Conservation (phyloP, 2,888 invertebrate species). For the Drosophila anomalata region DNA sequence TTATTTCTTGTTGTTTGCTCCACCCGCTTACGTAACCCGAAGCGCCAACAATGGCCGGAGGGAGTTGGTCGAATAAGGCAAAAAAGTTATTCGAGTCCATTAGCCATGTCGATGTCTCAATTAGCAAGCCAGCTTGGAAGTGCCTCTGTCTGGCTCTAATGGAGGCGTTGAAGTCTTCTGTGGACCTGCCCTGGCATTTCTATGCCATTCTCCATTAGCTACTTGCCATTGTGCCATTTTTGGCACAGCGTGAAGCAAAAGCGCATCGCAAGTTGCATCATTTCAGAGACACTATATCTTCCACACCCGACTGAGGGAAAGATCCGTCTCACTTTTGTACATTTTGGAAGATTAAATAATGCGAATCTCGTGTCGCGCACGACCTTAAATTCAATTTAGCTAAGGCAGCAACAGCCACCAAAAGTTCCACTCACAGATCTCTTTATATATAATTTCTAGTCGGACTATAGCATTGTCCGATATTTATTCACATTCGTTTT, state of each 20-base stretch:
- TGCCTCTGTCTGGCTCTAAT: slow-evolving; percentile 62
- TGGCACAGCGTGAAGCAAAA: slow-evolving; percentile 57
- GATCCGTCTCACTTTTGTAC: slow-evolving; percentile 24
- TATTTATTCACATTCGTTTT: slow-evolving; percentile 63
- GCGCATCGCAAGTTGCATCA: slow-evolving; percentile 66
- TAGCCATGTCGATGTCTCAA: slow-evolving; percentile 58
- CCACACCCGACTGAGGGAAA: not conserved
- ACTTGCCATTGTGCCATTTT: slow-evolving; percentile 63
- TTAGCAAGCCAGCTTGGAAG: slow-evolving; percentile 51
- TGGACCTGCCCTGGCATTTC: slow-evolving; percentile 18
- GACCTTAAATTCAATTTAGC: slow-evolving; percentile 80
- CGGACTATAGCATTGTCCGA: slow-evolving; percentile 6
- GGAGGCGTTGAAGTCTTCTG: slow-evolving; percentile 51
- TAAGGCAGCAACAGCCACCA: slow-evolving; percentile 41
- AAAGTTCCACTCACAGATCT: slow-evolving; percentile 14
- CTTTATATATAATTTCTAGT: slow-evolving; percentile 11
- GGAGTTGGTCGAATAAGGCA: slow-evolving; percentile 4
- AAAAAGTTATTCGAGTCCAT: slow-evolving; percentile 64
- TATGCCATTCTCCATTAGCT: slow-evolving; percentile 36
- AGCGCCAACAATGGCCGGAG: slow-evolving; percentile 22
- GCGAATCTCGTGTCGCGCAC: slow-evolving; percentile 69
- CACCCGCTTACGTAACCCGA: slow-evolving; percentile 58
- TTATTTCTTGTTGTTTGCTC: slow-evolving; percentile 3
- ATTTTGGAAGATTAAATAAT: slow-evolving; percentile 61
- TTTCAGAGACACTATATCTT: slow-evolving; percentile 5